Conservation (phyloP, 2,113 vertebrate species). For the Stictonetta naevosa region DNA sequence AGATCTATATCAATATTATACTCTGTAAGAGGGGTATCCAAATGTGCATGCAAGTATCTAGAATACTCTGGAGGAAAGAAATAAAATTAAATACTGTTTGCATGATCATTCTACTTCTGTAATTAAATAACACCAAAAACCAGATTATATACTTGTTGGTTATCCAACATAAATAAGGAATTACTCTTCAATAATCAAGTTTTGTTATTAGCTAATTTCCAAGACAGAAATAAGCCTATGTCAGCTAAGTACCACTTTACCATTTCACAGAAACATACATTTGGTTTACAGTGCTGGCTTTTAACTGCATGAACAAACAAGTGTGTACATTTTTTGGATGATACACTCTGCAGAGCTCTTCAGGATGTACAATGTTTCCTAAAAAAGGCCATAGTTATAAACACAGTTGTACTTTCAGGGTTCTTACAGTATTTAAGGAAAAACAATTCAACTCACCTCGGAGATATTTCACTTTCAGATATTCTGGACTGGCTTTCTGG, state of each 20-base stretch:
- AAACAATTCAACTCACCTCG: conserved; percentile 80
- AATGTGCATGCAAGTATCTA: conserved; percentile 94
- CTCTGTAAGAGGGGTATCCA: conserved; percentile 91
- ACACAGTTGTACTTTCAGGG: not conserved
- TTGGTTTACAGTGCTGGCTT: not conserved
- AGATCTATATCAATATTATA: conserved; percentile 93
- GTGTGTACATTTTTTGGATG: not conserved
- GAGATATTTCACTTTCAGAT: conserved; percentile 98
- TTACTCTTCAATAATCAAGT: not conserved
- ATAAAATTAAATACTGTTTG: not conserved
- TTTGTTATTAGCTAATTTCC: not conserved
- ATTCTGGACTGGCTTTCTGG: conserved; percentile 96
- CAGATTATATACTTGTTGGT: not conserved
- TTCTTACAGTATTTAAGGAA: not conserved
- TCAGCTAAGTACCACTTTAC: not conserved
- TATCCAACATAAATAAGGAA: not conserved
- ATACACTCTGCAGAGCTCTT: not conserved
- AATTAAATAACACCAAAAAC: not conserved
- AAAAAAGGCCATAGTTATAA: not conserved
- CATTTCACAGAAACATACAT: not conserved
- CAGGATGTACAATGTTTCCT: not conserved
- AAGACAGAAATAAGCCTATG: not conserved
- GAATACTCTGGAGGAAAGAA: conserved; percentile 88
- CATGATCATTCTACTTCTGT: not conserved
- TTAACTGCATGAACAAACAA: not conserved